Percentiles rank a stretch among this genome's conserved stretches.
These are phyloP conservation scores for Acrobasis repandana DNA, from an alignment of 2,888 invertebrate species.

Conservation along the genomic window DNA sequence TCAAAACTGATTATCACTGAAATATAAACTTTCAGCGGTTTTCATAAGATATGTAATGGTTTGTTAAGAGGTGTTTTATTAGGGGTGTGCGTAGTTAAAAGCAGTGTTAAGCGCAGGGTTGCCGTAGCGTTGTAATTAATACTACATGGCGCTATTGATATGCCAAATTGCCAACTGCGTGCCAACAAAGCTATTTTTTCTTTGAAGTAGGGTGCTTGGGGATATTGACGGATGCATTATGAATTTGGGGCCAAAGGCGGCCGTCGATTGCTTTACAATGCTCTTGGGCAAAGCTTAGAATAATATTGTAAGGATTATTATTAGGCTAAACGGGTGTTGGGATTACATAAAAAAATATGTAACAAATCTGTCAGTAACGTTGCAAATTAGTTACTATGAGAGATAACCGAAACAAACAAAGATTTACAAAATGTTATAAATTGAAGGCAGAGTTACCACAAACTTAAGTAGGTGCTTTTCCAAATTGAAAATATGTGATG, in stretches of 20 bases:
- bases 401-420: no score
- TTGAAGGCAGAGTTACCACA: no score
- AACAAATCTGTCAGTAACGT: background rate
- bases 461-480: no score
- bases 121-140: constrained; percentile 78
- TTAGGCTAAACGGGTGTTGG: background rate
- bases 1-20: constrained; percentile 35
- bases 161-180: constrained; percentile 66
- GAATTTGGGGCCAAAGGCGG: constrained; percentile 11
- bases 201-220: constrained; percentile 32
- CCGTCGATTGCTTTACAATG: constrained; percentile 11
- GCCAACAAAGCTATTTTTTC: constrained; percentile 48
- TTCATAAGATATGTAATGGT: constrained; percentile 38
- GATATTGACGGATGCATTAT: constrained; percentile 20
- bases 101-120: constrained; percentile 61
- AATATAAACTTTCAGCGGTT: constrained; percentile 39
- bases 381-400: background rate
- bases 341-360: background rate
- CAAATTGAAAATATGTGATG: no score
- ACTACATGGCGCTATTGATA: constrained; percentile 74
- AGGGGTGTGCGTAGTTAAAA: constrained; percentile 69
- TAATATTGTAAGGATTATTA: constrained; percentile 11
- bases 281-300: constrained; percentile 17
- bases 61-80: constrained; percentile 38
- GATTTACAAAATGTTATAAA: no score